Base-by-base conservation (phyloP, 2,888 invertebrate species). In the Eucera pruinosa region DNA sequence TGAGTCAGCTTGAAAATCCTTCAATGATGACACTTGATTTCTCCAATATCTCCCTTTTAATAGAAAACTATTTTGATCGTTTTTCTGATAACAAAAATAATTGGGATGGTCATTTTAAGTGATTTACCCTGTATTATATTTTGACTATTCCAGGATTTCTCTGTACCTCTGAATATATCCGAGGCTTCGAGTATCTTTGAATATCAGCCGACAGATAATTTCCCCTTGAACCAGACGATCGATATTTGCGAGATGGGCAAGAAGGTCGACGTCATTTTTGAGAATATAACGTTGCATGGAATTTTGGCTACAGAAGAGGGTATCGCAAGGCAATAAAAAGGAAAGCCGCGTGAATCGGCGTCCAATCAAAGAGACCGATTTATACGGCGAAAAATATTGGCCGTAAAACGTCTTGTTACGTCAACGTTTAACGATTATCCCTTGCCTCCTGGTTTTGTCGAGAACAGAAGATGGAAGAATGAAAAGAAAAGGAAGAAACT, bases 311-410 rank as follows among this genome's bases (percentile, higher is more conserved):
- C 25, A 39, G 47, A 39, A 30, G 27, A 33, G 50, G 41, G 18
- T 25, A 43, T 43, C 52, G 66, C 60, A 67, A 48, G 66, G 67
- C 30, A 60, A 69, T 82, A 78, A 82, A 80, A 82, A 62, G 62
- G 78, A 78, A 82, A 84, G 78, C 67, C 60, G 68, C 68, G 73
- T 45, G 78, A 76, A 70, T 68, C 65, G 74, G 55, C 61, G 62
- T 71, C 71, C 76, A 76, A 82, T 82, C 78, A 82, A 74, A 65
- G 61, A 61, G 67, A 48, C 72, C 74, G 72, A 84, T 84, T 84
- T 64, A 47, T 69, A 23, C 36, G 52, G 18, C 11, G 57, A 82
- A 70, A 82, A 82, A 80, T 82, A 81, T 78, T 55, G 76, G 54
- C 41, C 65, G 68, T 84, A 84, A 84, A 84, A 77, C 67, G 80